phyloP scores from a whole-genome alignment of 2,888 invertebrate species.

The Dasysyrphus albostriatus region DNA sequence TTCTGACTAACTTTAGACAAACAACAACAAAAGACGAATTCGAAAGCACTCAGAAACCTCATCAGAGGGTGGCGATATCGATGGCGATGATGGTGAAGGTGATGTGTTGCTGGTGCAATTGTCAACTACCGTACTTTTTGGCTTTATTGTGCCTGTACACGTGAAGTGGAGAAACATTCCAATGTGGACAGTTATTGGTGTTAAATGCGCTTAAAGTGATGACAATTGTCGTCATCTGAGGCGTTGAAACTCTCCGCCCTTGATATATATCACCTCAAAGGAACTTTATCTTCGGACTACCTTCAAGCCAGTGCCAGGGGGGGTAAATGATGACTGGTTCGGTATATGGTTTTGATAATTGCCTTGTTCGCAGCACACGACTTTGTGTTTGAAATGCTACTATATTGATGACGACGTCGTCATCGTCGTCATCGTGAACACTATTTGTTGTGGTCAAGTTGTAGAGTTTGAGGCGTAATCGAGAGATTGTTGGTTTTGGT shows the following conservation, averaged over 20 bases:
- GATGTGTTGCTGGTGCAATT: conserved; percentile 11
- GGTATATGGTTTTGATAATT: conserved; percentile 59
- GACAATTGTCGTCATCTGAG: conserved; percentile 61
- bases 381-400: conserved; percentile 56
- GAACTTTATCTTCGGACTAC: conserved; percentile 52
- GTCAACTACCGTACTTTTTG: conserved; percentile 45
- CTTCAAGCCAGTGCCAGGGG: background rate
- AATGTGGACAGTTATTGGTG: conserved; percentile 73
- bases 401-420: conserved; percentile 10
- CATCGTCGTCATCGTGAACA: conserved; percentile 6
- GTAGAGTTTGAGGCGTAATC: conserved; percentile 16
- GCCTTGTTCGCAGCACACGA: conserved; percentile 64
- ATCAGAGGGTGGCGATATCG: background rate
- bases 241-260: conserved; percentile 9
- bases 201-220: conserved; percentile 74
- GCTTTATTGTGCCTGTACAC: background rate
- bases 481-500: background rate
- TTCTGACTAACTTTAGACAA: conserved; percentile 77
- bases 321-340: conserved; percentile 30
- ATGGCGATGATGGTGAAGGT: no score
- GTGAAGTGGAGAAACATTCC: conserved; percentile 47
- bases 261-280: conserved; percentile 43
- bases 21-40: conserved; percentile 69
- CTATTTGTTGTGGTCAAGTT: conserved; percentile 25
- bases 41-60: conserved; percentile 14